Evolutionary conservation across 2,113 vertebrate genomes (phyloP).

Genomic region (Ailuropoda melanoleuca): DNA sequence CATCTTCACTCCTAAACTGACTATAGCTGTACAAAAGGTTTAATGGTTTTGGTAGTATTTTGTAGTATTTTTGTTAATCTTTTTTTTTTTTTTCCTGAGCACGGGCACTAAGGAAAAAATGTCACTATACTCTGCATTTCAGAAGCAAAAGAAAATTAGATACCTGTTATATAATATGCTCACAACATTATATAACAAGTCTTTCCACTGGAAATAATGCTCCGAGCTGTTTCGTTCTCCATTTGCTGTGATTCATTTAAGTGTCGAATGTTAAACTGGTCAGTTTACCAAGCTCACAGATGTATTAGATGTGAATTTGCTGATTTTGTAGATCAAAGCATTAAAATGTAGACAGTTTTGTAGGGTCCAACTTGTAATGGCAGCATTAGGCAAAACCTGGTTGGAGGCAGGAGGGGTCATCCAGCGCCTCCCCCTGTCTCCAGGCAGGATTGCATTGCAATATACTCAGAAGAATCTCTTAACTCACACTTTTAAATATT

Average conservation of each 20-base stretch:
- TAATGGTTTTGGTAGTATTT: conserved; percentile 33
- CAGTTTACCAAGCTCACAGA: conserved; percentile 41
- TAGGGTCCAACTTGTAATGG: not conserved
- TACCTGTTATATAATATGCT: not conserved
- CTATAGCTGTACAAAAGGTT: not conserved
- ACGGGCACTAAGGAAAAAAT: conserved; percentile 34
- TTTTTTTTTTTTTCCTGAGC: not conserved
- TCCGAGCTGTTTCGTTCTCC: not conserved
- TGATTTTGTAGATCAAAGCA: not conserved
- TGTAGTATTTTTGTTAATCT: conserved; percentile 25
- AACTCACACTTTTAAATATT: not conserved
- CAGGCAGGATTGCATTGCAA: not conserved
- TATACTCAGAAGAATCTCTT: not conserved
- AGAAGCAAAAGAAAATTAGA: conserved; percentile 51
- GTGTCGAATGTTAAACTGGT: not conserved
- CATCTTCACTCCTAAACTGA: conserved; percentile 14
- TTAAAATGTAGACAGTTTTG: not conserved
- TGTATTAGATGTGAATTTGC: not conserved
- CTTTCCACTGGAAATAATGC: conserved; percentile 10
- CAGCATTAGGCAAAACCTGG: not conserved
- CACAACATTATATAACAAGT: not conserved
- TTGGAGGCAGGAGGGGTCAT: not conserved
- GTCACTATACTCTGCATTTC: conserved; percentile 34
- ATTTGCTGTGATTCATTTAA: not conserved
- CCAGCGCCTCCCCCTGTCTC: not conserved